Evolutionary conservation across 2,888 invertebrate species (phyloP).

Genomic region (Hirtodrosophila confusa): DNA sequence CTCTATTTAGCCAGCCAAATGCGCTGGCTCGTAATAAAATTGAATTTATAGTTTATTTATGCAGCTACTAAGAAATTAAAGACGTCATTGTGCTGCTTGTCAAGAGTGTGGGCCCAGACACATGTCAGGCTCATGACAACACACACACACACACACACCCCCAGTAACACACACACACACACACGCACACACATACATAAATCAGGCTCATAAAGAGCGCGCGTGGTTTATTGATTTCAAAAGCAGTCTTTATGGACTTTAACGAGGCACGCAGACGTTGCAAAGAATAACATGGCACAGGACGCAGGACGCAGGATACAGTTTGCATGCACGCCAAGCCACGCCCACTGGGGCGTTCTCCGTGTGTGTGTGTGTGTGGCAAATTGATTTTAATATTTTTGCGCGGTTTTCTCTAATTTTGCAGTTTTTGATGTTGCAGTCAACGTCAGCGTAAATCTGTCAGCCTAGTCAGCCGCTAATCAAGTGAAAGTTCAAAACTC

Average conservation of each 20-base stretch:
- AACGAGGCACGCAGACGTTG: conserved; percentile 45
- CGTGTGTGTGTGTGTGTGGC: conserved; percentile 1
- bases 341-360: conserved; percentile 7
- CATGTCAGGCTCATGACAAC: conserved; percentile 58
- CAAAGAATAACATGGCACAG: not conserved
- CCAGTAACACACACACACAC: conserved; percentile 14
- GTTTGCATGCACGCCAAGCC: conserved; percentile 1
- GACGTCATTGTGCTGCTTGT: conserved; percentile 25
- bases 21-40: conserved; percentile 59
- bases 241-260: conserved; percentile 64
- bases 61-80: conserved; percentile 79
- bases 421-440: conserved; percentile 10
- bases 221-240: conserved; percentile 74
- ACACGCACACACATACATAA: conserved; percentile 45
- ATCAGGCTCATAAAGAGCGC: conserved; percentile 68
- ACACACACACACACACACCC: conserved; percentile 19
- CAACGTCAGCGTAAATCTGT: conserved; percentile 48
- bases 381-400: conserved; percentile 66
- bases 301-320: not conserved
- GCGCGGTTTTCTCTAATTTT: conserved; percentile 23
- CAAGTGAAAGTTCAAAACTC: conserved; percentile 70
- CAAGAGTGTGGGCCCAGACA: conserved; percentile 48
- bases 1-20: conserved; percentile 51
- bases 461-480: conserved; percentile 60
- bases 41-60: conserved; percentile 78